A percentile compares a stretch with the other conserved stretches of the same genome.
These are phyloP conservation scores for Habropoda laboriosa DNA, from an alignment of 1,140 invertebrate genomes.

Conservation along the genomic window DNA sequence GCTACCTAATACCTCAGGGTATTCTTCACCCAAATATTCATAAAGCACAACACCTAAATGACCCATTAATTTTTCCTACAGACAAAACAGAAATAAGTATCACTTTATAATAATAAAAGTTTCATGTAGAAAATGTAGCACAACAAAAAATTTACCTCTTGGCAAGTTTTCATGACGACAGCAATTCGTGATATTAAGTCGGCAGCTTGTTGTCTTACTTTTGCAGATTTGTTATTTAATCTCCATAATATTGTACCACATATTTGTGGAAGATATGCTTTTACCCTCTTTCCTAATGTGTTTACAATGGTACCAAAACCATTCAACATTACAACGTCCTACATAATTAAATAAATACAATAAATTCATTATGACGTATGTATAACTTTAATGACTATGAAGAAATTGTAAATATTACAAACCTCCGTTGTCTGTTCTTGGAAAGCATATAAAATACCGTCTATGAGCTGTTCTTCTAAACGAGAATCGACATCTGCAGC, in stretches of 20 bases:
- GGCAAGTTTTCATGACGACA: conserved; percentile 99
- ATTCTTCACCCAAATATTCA: conserved; percentile 99
- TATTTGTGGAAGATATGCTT: conserved; percentile 99
- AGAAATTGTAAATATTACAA: conserved; percentile 60
- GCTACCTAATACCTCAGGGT: conserved; percentile 99
- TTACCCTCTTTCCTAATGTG: conserved; percentile 97
- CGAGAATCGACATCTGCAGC: conserved; percentile 98
- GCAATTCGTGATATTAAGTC: conserved; percentile 99
- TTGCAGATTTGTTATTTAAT: conserved; percentile 99
- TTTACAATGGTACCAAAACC: conserved; percentile 99
- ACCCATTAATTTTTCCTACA: conserved; percentile 98
- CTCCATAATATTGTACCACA: conserved; percentile 99
- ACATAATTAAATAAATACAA: conserved; percentile 57
- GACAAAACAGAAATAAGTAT: conserved; percentile 60
- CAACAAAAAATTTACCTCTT: conserved; percentile 86
- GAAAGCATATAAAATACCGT: conserved; percentile 99
- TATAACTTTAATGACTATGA: conserved; percentile 21
- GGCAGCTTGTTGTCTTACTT: conserved; percentile 99
- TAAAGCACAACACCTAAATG: conserved; percentile 99
- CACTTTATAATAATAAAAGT: neutral
- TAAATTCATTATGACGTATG: neutral
- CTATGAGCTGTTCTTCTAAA: conserved; percentile 99
- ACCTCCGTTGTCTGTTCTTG: conserved; percentile 99
- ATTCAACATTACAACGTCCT: conserved; percentile 99
- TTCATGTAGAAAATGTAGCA: conserved; percentile 16